Percentiles rank a stretch among this genome's conserved stretches.
phyloP scores from a whole-genome alignment of 2,113 vertebrate genomes.

The Hyla sarda region DNA sequence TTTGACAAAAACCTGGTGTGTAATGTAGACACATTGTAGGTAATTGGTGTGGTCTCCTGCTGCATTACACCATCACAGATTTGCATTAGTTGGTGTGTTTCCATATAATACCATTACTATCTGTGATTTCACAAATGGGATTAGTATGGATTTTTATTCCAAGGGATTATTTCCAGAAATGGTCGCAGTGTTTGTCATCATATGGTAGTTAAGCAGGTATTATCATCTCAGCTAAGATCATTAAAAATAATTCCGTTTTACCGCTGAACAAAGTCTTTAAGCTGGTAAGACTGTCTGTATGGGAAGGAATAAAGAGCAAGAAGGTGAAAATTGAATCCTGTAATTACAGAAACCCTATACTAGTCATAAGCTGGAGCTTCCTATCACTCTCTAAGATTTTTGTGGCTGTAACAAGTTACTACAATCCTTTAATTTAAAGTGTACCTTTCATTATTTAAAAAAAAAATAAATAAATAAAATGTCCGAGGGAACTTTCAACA shows the following conservation, averaged over 20 bases:
- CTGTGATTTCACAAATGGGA: neutral
- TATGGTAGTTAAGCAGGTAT: conserved; percentile 7
- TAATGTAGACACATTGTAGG: neutral
- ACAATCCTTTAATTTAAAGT: no score
- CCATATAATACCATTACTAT: neutral
- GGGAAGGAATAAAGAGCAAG: neutral
- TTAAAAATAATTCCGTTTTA: conserved; percentile 7
- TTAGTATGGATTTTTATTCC: neutral
- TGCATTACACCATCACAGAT: neutral
- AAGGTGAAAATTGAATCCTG: neutral
- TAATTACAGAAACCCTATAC: neutral
- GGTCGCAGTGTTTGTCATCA: neutral
- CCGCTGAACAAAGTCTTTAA: neutral
- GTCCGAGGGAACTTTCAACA: no score
- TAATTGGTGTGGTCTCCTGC: neutral
- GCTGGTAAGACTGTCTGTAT: neutral
- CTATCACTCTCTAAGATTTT: neutral
- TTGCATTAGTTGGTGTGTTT: neutral
- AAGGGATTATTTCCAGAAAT: conserved; percentile 7
- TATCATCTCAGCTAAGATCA: conserved; percentile 15
- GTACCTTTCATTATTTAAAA: no score
- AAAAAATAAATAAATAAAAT: no score
- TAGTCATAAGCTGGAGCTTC: neutral
- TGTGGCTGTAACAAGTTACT: neutral
- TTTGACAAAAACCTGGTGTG: neutral